Evolutionary conservation across 2,797 vertebrate genomes (phyloP).

Genomic region (Tangara arthus): DNA sequence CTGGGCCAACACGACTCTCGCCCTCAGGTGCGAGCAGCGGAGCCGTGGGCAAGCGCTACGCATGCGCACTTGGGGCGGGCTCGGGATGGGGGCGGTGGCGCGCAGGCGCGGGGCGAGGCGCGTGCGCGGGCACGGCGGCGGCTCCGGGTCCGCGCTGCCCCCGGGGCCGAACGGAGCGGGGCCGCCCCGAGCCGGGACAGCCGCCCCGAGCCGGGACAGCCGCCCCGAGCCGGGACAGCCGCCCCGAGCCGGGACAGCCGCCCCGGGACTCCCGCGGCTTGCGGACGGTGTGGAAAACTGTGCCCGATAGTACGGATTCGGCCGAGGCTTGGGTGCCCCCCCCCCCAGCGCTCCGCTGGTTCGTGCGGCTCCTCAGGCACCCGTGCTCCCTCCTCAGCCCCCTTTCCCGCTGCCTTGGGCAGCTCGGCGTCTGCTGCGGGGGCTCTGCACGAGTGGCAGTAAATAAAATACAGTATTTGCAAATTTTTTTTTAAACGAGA

Average conservation of each 20-base stretch:
- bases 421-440: background rate
- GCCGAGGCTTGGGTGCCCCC: background rate
- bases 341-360: rapidly evolving
- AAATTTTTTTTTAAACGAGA: rapidly evolving
- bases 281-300: background rate
- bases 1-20: background rate
- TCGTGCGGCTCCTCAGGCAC: background rate
- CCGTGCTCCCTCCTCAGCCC: background rate
- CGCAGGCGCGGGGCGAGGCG: background rate
- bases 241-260: background rate
- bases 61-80: background rate
- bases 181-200: background rate
- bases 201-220: background rate
- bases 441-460: rapidly evolving
- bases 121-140: background rate
- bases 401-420: background rate
- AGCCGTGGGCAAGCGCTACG: background rate
- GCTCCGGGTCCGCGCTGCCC: rapidly evolving
- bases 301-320: rapidly evolving
- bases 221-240: too few species aligned
- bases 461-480: rapidly evolving
- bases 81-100: background rate
- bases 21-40: slow-evolving; percentile 6
- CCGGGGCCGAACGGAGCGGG: rapidly evolving
- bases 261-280: too few species aligned